Conservation (phyloP, 2,797 vertebrate species). For the Microctenopoma stevenorrisi region DNA sequence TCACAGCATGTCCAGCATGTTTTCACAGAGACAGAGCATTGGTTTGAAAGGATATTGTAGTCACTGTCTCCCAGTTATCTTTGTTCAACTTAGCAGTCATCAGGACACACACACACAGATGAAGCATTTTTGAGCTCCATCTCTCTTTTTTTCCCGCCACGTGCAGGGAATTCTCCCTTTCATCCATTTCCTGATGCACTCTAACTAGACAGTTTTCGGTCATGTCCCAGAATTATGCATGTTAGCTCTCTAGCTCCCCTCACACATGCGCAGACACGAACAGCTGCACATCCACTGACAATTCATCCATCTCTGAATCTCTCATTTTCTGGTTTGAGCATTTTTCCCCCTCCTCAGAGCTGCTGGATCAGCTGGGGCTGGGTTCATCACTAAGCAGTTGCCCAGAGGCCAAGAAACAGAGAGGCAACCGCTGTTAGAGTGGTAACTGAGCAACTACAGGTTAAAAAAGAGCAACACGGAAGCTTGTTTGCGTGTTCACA, state of each 20-base stretch:
- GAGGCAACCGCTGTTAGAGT: slow-evolving; percentile 40
- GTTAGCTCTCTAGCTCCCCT: slow-evolving; percentile 57
- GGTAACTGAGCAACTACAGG: slow-evolving; percentile 46
- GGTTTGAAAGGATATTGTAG: slow-evolving; percentile 40
- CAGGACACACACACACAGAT: slow-evolving; percentile 63
- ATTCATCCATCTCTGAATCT: slow-evolving; percentile 75
- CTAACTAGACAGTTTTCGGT: slow-evolving; percentile 82
- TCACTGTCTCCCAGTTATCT: slow-evolving; percentile 47
- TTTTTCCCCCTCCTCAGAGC: slow-evolving; percentile 38
- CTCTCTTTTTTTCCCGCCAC: slow-evolving; percentile 54
- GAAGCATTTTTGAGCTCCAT: slow-evolving; percentile 42
- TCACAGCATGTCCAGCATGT: slow-evolving; percentile 61
- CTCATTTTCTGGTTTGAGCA: slow-evolving; percentile 72
- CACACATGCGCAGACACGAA: slow-evolving; percentile 37
- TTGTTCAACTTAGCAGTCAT: slow-evolving; percentile 66
- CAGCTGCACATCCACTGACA: slow-evolving; percentile 77
- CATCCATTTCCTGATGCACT: slow-evolving; percentile 74
- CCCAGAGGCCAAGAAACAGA: slow-evolving; percentile 56
- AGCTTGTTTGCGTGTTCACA: slow-evolving; percentile 38
- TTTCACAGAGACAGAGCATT: slow-evolving; percentile 44
- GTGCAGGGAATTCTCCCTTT: slow-evolving; percentile 73
- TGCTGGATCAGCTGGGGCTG: slow-evolving; percentile 69
- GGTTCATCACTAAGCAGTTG: slow-evolving; percentile 66
- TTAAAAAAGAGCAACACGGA: slow-evolving; percentile 64
- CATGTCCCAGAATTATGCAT: slow-evolving; percentile 74